Evolutionary conservation across 1,140 invertebrate genomes (phyloP).

Genomic region (Araneus ventricosus): DNA sequence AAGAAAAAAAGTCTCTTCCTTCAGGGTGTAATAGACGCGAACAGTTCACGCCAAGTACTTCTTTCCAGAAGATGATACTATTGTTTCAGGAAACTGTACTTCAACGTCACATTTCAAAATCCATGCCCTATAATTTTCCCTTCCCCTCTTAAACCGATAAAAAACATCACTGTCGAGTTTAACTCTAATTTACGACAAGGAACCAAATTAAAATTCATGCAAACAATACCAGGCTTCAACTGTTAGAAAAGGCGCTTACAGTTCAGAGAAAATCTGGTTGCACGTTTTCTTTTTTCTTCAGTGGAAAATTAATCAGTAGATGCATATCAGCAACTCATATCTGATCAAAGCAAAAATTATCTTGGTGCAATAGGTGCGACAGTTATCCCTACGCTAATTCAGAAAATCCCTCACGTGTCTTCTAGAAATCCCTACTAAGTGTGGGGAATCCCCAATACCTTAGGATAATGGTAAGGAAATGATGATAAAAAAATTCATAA

Average conservation of each 20-base stretch:
- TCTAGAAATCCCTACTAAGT: not conserved
- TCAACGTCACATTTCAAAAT: constrained; percentile 56
- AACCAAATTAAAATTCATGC: constrained; percentile 65
- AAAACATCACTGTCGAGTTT: constrained; percentile 60
- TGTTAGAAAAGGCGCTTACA: not conserved
- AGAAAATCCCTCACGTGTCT: not conserved
- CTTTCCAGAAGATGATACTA: constrained; percentile 33
- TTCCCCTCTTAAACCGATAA: constrained; percentile 36
- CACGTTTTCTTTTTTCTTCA: not conserved
- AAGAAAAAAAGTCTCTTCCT: not conserved
- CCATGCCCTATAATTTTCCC: constrained; percentile 64
- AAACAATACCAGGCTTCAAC: constrained; percentile 35
- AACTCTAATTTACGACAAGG: constrained; percentile 69
- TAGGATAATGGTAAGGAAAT: not conserved
- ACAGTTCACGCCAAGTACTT: constrained; percentile 7
- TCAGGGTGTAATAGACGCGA: not conserved
- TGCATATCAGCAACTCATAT: constrained; percentile 10
- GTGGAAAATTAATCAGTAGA: constrained; percentile 55
- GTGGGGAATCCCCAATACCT: not conserved
- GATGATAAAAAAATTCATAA: too few relatives aligned
- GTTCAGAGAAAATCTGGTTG: not conserved
- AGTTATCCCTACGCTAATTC: constrained; percentile 11
- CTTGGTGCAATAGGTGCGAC: not conserved
- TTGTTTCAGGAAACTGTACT: constrained; percentile 59
- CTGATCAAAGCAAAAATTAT: constrained; percentile 1